Evolutionary conservation across 2,797 vertebrate genomes (phyloP), one percentile per base, ranked within the genome.

Genomic region (Agapornis canus): DNA sequence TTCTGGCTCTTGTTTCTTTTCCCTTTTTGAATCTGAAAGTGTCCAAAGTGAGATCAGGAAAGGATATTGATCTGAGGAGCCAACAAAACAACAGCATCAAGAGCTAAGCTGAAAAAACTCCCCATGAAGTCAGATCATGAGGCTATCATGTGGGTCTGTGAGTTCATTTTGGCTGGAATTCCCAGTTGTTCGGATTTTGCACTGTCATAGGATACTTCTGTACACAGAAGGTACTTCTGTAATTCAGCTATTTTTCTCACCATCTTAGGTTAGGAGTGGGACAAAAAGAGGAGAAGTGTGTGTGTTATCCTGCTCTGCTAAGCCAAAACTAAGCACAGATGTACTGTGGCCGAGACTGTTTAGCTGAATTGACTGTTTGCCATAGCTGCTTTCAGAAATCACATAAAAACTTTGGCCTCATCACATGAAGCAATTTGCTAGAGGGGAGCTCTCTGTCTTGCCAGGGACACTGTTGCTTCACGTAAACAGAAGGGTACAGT

Each of bases 241-340:
- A 96, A 94, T 92, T 97, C 83, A 90, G 63, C 64, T 86, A 11
- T 76, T 92, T 96, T 95, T 94, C 85, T 94, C 88, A 94, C 42
- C 76, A 91, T 90, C 60, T 82, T 80, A 77, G 40, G 48, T 70
- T 80, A 66, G 73, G 64, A 91, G 37, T 26, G 45, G 51, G 82
- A 77, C 51, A 90, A 59, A 95, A 21, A 88, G 88, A 92, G 57
- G 78, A 90, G 94, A 95, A 92, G 89, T 88, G 42, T 31, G 39
- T 64, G 47, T 56, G 43, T 86, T 90, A 81, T 70, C 95, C 94
- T 92, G 82, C 80, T 94, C 89, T 84, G 91, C 93, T 95, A 94
- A 95, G 89, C 32, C 85, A 91, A 94, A 96, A 94, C 77, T 83
- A 86, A 91, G 92, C 80, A 88, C 73, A 96, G 95, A 93, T 91